Evolutionary conservation across 2,888 invertebrate genomes (phyloP), one percentile per base, ranked within the genome.

Genomic region (Priocnemis perturbator): DNA sequence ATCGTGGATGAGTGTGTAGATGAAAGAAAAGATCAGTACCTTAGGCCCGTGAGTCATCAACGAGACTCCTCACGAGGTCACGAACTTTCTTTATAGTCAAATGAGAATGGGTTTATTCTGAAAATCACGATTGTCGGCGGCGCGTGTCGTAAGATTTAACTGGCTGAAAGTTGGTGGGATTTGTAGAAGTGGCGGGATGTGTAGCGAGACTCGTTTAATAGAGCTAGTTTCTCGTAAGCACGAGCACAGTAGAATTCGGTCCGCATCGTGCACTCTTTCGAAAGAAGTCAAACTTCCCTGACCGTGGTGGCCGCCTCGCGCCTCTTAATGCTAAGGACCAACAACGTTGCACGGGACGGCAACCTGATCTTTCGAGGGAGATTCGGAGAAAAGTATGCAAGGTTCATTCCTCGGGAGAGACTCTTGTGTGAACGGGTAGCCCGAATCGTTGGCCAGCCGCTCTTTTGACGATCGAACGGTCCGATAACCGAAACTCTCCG

Each of bases 181-280:
- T 74, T 68, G 68, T 59, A 55, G 60, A 26, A 9, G 52, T 52
- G 17, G 19, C 50, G 50, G 7, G 58, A 63, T 68, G 76, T 75
- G 78, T 73, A 69, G 74, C 77, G 74, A 75, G 77, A 81, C 76
- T 62, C 75, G 82, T 78, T 82, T 82, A 79, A 83, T 83, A 73
- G 79, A 69, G 56, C 82, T 72, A 81, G 78, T 79, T 82, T 61
- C 60, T 69, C 59, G 44, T 15, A 57, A 66, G 69, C 3, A 74
- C 59, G 61, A 62, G 5, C 52, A 9, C 47, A 58, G n/a, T n/a
- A 47, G 64, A 65, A 73, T 60, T 30, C 14, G 30, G 65, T 30
- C 48, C 48, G 45, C 17, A 5, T 30, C 20, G 52, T 67, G 67
- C 61, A 71, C 50, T 76, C 15, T 78, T 76, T 65, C 72, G 69